These are phyloP conservation scores for Caracal caracal DNA, from an alignment of 2,113 vertebrate species.

Conservation along the genomic window DNA sequence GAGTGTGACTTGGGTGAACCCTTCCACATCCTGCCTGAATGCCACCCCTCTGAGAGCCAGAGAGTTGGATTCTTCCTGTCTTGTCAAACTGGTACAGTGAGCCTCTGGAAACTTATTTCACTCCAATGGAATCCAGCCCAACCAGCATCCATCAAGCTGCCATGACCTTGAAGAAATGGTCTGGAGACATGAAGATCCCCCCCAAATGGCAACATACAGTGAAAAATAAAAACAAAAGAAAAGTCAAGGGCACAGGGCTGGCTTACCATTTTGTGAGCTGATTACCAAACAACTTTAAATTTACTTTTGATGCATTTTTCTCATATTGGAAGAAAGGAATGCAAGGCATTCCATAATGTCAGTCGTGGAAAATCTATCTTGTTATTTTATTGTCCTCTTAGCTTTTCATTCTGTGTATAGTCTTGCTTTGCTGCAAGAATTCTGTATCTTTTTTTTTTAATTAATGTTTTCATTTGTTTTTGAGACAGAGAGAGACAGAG, in stretches of 20 bases:
- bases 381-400: not conserved
- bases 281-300: not conserved
- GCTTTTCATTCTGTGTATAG: slow-evolving; percentile 1
- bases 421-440: slow-evolving; percentile 29
- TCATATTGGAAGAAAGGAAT: not conserved
- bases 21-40: not conserved
- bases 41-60: not conserved
- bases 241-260: not conserved
- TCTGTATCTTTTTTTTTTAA: not conserved
- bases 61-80: not conserved
- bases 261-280: not conserved
- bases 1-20: not conserved
- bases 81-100: not conserved
- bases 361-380: not conserved
- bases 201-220: not conserved
- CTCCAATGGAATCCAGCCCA: not conserved
- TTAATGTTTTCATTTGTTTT: no score
- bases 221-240: not conserved
- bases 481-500: no score
- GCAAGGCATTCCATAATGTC: not conserved
- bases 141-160: not conserved
- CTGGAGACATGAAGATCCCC: not conserved
- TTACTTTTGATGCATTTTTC: slow-evolving; percentile 34
- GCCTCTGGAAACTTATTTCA: not conserved
- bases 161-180: not conserved